Conservation (phyloP, 1,140 invertebrate genomes). For the Drosophila tani region DNA sequence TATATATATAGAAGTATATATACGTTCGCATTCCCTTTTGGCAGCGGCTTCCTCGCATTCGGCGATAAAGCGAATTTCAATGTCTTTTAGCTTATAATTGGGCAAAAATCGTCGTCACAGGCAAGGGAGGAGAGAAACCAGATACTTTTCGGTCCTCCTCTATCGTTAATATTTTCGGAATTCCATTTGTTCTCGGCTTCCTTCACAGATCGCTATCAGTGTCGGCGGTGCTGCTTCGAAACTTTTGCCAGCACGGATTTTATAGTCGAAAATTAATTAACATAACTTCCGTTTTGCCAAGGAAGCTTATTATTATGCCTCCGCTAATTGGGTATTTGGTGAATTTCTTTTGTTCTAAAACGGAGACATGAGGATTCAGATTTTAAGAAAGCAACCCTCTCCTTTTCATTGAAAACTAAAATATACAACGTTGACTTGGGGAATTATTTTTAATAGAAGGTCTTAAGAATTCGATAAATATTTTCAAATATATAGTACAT, state of each 20-base stretch:
- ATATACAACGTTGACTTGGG: not conserved
- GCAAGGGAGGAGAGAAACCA: slow-evolving; percentile 49
- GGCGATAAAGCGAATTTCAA: slow-evolving; percentile 79
- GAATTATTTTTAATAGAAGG: not conserved
- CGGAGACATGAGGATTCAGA: not conserved
- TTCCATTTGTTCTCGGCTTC: slow-evolving; percentile 58
- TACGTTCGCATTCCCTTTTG: slow-evolving; percentile 30
- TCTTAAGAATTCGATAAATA: not conserved
- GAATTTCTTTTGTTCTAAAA: slow-evolving; percentile 10
- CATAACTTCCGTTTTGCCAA: slow-evolving; percentile 72
- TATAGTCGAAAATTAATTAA: slow-evolving; percentile 70
- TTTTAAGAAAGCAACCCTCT: not conserved
- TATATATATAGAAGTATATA: slow-evolving; percentile 62
- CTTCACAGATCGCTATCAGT: slow-evolving; percentile 60
- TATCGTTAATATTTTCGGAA: slow-evolving; percentile 77
- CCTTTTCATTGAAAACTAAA: not conserved
- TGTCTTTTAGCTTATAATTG: slow-evolving; percentile 81
- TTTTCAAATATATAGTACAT: not conserved
- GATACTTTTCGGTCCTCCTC: slow-evolving; percentile 60
- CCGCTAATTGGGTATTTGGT: slow-evolving; percentile 63
- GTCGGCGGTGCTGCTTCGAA: slow-evolving; percentile 23
- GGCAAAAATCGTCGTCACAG: slow-evolving; percentile 51
- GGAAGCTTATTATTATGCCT: slow-evolving; percentile 53
- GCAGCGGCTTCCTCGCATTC: slow-evolving; percentile 53
- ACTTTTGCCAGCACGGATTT: slow-evolving; percentile 42